phyloP scores from a whole-genome alignment of 2,888 invertebrate species.

The Hedychridium roseum region DNA sequence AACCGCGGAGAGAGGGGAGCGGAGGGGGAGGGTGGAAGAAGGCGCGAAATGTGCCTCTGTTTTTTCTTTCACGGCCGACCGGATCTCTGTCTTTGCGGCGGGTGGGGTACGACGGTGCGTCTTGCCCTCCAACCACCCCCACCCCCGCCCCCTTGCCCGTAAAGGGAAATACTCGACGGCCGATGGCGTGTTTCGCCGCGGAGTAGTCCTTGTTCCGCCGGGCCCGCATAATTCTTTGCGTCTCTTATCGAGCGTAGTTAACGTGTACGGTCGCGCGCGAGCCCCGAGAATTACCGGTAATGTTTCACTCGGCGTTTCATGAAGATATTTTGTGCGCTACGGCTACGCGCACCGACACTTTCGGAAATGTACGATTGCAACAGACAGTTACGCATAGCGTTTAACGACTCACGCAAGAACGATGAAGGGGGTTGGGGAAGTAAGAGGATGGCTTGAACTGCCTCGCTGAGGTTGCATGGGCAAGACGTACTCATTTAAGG shows the following conservation, averaged over 20 bases:
- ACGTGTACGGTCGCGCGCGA: not conserved
- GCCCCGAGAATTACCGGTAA: too few species aligned
- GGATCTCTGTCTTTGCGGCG: too few species aligned
- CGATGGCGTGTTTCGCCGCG: constrained; percentile 12
- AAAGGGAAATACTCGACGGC: constrained; percentile 9
- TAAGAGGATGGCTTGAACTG: too few species aligned
- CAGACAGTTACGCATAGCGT: too few species aligned
- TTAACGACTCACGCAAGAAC: too few species aligned
- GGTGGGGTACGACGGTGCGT: too few species aligned
- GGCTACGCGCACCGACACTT: not conserved
- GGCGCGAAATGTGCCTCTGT: constrained; percentile 15
- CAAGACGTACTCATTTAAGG: too few species aligned
- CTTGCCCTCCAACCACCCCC: not conserved
- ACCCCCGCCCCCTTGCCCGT: constrained; percentile 1
- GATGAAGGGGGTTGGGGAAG: too few species aligned
- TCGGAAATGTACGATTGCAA: not conserved
- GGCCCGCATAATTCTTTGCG: constrained; percentile 15
- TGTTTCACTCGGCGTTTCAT: too few species aligned
- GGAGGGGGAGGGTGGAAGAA: too few species aligned
- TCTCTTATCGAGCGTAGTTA: constrained; percentile 9
- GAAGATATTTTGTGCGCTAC: not conserved
- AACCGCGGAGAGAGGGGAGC: too few species aligned
- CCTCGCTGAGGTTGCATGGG: too few species aligned
- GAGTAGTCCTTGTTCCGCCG: constrained; percentile 15
- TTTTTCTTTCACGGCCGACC: constrained; percentile 11